phyloP scores from a whole-genome alignment of 2,113 vertebrate genomes.

The Oncorhynchus gorbuscha region DNA sequence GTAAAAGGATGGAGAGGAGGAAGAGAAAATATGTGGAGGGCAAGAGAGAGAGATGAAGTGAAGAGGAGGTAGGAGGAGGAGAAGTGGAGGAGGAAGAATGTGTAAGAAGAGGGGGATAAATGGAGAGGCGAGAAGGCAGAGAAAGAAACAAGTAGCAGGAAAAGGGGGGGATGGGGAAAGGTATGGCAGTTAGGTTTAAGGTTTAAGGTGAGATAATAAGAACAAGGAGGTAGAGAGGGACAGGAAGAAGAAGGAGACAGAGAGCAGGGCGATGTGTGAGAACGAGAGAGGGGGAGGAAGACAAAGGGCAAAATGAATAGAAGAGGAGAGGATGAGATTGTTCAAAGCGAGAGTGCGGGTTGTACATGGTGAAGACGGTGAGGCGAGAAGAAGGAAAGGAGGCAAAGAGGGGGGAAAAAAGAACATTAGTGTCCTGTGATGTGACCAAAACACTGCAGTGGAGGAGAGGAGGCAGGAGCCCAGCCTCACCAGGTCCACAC shows the following conservation, averaged over 20 bases:
- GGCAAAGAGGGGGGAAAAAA: not conserved
- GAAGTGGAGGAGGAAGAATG: not conserved
- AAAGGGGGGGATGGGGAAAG: not conserved
- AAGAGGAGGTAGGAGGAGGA: not conserved
- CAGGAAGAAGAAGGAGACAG: constrained; percentile 2
- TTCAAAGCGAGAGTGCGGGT: too few relatives aligned
- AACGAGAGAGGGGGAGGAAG: not conserved
- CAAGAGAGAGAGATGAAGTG: constrained; percentile 10
- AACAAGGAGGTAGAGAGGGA: not conserved
- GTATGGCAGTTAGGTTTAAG: not conserved
- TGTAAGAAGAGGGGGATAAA: constrained; percentile 7
- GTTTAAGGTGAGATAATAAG: too few relatives aligned
- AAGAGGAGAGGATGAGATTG: too few relatives aligned
- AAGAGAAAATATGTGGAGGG: not conserved
- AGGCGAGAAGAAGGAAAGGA: not conserved
- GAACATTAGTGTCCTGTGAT: constrained; percentile 30
- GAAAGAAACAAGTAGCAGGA: not conserved
- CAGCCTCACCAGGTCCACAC: not conserved
- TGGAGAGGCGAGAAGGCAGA: not conserved
- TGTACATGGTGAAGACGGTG: too few relatives aligned
- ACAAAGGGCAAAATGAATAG: too few relatives aligned
- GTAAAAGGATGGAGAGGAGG: not conserved
- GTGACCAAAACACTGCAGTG: constrained; percentile 42
- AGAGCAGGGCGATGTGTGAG: not conserved
- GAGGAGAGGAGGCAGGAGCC: constrained; percentile 4